Base-by-base conservation (phyloP, 2,888 invertebrate genomes). In the Patella depressa region DNA sequence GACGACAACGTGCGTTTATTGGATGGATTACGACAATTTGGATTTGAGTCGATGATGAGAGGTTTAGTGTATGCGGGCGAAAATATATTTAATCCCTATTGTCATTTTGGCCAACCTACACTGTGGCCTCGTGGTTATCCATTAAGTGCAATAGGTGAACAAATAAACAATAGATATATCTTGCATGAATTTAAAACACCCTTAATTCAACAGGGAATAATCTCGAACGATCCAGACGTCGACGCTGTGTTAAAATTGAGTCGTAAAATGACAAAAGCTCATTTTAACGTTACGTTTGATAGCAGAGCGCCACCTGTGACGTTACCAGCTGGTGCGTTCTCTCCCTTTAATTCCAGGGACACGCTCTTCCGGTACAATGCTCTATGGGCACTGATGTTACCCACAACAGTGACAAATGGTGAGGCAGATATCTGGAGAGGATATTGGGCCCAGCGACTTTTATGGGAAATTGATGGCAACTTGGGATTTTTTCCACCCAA, bases 281-380 rank as follows among this genome's bases (percentile, higher is more conserved):
- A 59, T 19, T 77, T 88, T 14, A 77, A 85, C 57, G 72, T 85
- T n/a, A 78, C 76, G 14, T 88, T 88, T 78, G 85, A 89, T 69
- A 24, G 72, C n/a, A 73, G 75, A 17, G 82, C 86, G 15, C 88
- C 88, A 19, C 79, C 85, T 11, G 79, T 85, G 11, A 74, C 86
- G 14, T 65, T 89, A 15, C 86, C 85, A 11, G 53, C 72, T 14
- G 85, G 84, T 11, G 83, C 83, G 12, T 86, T 81, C 71, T 74
- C 84, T 2, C 88, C 88, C 7, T 82, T 82, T 55, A 88, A 89
- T 76, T 85, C 87, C 14, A 88, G 89, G 79, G 89, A 89, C 75
- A 88, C 88, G 1, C 72, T 89, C 15, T 87, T 81, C 77, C 78
- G 75, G 29, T 81, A 80, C 69, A 78, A 81, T 53, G 87, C 88